Conservation (phyloP, 2,797 vertebrate genomes). For the Microcaecilia unicolor region DNA sequence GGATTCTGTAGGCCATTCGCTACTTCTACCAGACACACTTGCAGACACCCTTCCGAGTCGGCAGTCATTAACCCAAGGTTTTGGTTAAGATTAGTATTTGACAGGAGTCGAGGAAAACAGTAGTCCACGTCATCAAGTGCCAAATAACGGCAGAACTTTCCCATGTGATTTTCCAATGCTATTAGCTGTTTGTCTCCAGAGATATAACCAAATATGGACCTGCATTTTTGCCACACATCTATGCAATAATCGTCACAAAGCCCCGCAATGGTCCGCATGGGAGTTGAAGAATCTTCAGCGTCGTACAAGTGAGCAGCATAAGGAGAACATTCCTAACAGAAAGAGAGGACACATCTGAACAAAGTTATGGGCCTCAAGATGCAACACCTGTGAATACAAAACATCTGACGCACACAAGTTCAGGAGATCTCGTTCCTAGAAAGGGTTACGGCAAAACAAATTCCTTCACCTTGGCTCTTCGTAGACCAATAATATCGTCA, state of each 20-base stretch:
- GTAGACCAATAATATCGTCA: no score
- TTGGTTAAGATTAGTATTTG: constrained; percentile 59
- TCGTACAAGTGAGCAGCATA: constrained; percentile 91
- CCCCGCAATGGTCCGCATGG: constrained; percentile 71
- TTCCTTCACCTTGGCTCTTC: no score
- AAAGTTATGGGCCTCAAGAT: no score
- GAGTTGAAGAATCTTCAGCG: constrained; percentile 78
- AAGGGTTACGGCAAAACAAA: no score
- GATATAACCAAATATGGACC: constrained; percentile 54
- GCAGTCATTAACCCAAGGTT: constrained; percentile 72
- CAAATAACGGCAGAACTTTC: constrained; percentile 64
- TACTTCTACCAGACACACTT: constrained; percentile 81
- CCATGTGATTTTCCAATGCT: constrained; percentile 48
- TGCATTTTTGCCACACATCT: constrained; percentile 69
- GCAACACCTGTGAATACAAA: no score
- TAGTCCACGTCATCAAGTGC: constrained; percentile 78
- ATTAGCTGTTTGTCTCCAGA: constrained; percentile 55
- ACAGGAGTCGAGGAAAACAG: constrained; percentile 80
- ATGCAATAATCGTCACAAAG: constrained; percentile 84
- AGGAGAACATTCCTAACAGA: constrained; percentile 81
- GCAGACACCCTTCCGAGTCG: constrained; percentile 73
- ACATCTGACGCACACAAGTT: no score
- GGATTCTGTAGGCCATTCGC: constrained; percentile 83
- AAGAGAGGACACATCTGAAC: no score
- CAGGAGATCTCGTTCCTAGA: no score